phyloP scores from a whole-genome alignment of 1,140 invertebrate genomes.

The Ruditapes philippinarum region DNA sequence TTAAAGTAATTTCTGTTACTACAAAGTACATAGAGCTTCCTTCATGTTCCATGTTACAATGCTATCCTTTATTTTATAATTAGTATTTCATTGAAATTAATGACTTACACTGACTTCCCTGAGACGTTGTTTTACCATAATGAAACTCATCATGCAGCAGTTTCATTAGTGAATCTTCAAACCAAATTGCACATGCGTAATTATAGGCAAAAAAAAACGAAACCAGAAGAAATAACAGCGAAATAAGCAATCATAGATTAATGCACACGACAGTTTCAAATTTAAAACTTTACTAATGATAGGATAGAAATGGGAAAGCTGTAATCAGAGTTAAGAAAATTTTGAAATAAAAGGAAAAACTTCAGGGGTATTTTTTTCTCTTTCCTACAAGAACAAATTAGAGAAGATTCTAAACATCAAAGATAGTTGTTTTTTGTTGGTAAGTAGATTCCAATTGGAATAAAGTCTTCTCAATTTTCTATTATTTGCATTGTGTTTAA shows the following conservation, averaged over 20 bases:
- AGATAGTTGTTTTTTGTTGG: too few species aligned
- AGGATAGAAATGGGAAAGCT: neutral
- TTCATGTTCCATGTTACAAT: neutral
- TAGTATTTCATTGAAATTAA: slow-evolving; percentile 46
- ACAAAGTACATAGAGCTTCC: neutral
- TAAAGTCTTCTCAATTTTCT: too few species aligned
- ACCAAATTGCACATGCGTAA: slow-evolving; percentile 24
- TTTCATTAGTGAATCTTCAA: slow-evolving; percentile 17
- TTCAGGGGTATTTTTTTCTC: too few species aligned
- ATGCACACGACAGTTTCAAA: slow-evolving; percentile 27
- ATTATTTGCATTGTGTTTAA: too few species aligned
- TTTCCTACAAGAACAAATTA: too few species aligned
- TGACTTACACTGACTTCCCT: neutral
- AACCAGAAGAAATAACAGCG: neutral
- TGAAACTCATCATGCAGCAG: neutral
- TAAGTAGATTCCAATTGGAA: too few species aligned
- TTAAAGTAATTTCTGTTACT: neutral
- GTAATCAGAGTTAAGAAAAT: neutral
- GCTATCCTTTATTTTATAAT: slow-evolving; percentile 15
- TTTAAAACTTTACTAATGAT: slow-evolving; percentile 28
- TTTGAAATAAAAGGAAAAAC: slow-evolving; percentile 14
- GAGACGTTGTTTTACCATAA: neutral
- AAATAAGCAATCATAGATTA: slow-evolving; percentile 8
- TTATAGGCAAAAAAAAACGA: neutral
- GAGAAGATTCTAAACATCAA: too few species aligned